Evolutionary conservation across 2,797 vertebrate genomes (phyloP).

Genomic region (Potorous gilbertii): DNA sequence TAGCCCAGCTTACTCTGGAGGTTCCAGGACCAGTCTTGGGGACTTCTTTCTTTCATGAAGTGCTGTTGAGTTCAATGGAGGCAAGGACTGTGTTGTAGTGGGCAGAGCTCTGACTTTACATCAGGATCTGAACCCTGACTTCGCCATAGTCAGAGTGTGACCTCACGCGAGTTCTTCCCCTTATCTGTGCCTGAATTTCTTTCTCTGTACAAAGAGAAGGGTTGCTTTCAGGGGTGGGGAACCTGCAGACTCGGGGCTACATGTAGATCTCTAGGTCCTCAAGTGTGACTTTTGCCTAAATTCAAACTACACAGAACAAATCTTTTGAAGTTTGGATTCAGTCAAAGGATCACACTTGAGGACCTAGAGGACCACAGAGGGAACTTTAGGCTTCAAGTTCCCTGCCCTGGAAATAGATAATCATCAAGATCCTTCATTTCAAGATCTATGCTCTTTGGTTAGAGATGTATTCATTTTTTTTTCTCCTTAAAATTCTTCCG

Average conservation of each 20-base stretch:
- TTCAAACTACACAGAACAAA: too few relatives aligned
- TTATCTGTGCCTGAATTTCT: neutral
- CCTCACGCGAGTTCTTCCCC: neutral
- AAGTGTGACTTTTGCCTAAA: too few relatives aligned
- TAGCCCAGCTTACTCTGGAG: neutral
- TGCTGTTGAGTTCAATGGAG: neutral
- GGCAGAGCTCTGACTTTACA: neutral
- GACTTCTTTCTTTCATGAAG: neutral
- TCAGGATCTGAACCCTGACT: neutral
- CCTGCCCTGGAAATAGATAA: neutral
- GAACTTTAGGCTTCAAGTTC: too few relatives aligned
- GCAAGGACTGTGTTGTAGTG: neutral
- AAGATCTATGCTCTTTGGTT: neutral
- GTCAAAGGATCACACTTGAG: too few relatives aligned
- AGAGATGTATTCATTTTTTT: neutral
- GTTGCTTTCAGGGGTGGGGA: too few relatives aligned
- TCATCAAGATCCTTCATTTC: neutral
- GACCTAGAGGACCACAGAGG: too few relatives aligned
- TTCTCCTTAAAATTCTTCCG: too few relatives aligned
- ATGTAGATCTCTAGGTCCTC: too few relatives aligned
- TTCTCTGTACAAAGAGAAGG: neutral
- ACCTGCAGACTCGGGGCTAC: too few relatives aligned
- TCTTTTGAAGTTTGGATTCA: too few relatives aligned
- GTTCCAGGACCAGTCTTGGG: neutral
- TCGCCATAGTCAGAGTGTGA: neutral